These are phyloP conservation scores for Neolamprologus brichardi DNA, from an alignment of 2,113 vertebrate species.

Conservation along the genomic window DNA sequence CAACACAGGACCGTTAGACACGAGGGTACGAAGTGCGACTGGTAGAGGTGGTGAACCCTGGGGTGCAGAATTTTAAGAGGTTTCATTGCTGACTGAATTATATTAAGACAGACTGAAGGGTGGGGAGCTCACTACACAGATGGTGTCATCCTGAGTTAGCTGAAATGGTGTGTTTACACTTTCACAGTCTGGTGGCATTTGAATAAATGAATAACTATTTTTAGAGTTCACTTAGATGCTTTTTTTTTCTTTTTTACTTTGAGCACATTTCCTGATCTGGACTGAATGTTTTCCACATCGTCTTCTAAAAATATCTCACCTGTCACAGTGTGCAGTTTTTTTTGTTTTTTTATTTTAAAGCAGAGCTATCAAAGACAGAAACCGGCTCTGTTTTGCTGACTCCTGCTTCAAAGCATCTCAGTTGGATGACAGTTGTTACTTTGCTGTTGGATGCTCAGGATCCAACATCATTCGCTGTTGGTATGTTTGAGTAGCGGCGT, in stretches of 20 bases:
- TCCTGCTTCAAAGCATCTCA: not conserved
- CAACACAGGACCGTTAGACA: not conserved
- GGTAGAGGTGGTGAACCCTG: not conserved
- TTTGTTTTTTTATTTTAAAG: fast-evolving
- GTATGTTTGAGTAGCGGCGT: conserved; percentile 7
- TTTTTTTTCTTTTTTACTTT: not conserved
- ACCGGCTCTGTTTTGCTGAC: not conserved
- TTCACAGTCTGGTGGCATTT: not conserved
- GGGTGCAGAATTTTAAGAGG: not conserved
- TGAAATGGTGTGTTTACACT: not conserved
- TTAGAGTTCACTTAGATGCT: not conserved
- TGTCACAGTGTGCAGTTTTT: not conserved
- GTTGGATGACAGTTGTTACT: not conserved
- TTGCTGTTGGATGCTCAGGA: not conserved
- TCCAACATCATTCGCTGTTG: conserved; percentile 16
- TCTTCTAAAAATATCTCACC: not conserved
- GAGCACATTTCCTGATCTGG: not conserved
- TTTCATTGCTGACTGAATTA: not conserved
- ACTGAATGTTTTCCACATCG: not conserved
- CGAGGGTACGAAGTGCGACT: not conserved
- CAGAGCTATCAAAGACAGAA: not conserved
- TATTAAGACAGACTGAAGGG: conserved; percentile 4
- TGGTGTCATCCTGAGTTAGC: not conserved
- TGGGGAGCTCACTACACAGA: conserved; percentile 4
- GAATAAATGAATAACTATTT: not conserved